phyloP scores from a whole-genome alignment of 2,113 vertebrate species.

The Lates calcarifer region DNA sequence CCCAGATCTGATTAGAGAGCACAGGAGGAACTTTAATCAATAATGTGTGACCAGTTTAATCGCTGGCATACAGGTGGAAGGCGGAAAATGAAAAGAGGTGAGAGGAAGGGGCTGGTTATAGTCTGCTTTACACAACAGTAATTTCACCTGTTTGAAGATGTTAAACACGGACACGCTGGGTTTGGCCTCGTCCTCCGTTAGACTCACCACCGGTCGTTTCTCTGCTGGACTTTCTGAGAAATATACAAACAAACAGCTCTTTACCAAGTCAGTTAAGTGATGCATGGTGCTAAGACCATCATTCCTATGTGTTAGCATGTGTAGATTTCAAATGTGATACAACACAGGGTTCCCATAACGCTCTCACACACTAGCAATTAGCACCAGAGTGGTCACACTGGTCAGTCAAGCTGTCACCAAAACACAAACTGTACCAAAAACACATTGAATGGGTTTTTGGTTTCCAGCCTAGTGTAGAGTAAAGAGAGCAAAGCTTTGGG shows the following conservation, averaged over 20 bases:
- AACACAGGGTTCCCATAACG: neutral
- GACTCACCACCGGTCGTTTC: conserved; percentile 66
- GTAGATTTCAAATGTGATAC: neutral
- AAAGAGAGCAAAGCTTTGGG: too few species aligned
- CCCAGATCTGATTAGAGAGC: conserved; percentile 87
- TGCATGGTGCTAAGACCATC: neutral
- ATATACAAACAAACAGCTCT: neutral
- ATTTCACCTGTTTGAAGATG: conserved; percentile 84
- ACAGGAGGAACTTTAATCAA: neutral
- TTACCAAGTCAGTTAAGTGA: neutral
- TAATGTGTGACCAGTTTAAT: neutral
- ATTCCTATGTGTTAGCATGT: neutral
- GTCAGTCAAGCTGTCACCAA: neutral
- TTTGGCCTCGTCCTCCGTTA: conserved; percentile 73
- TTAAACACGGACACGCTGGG: conserved; percentile 69
- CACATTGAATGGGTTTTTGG: neutral
- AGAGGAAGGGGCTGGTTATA: neutral
- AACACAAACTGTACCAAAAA: neutral
- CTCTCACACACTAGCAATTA: neutral
- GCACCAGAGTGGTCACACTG: too few species aligned
- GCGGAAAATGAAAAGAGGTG: neutral
- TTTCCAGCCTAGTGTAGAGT: too few species aligned
- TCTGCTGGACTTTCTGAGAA: conserved; percentile 73
- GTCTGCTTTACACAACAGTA: too few species aligned
- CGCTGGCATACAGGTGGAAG: neutral